A percentile compares a stretch with the other conserved stretches of the same genome.
These are phyloP conservation scores for Bombus huntii DNA, from an alignment of 1,140 invertebrate species.

Conservation along the genomic window DNA sequence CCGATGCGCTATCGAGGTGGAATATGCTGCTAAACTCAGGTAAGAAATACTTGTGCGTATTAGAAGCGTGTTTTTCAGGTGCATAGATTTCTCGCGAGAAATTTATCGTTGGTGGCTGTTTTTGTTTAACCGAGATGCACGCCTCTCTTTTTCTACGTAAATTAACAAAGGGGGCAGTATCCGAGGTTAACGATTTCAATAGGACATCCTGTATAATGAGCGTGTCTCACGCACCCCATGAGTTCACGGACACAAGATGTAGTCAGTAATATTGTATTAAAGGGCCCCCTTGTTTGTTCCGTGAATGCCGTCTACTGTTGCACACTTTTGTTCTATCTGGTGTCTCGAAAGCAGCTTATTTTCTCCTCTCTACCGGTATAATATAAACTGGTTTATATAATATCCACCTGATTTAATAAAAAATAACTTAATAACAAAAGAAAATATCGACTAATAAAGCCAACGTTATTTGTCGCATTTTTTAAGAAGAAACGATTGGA, in stretches of 20 bases:
- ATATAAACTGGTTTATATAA: too few relatives aligned
- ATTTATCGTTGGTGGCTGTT: neutral
- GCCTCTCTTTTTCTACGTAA: slow-evolving; percentile 36
- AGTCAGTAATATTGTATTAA: slow-evolving; percentile 72
- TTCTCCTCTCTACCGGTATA: neutral
- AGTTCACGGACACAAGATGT: slow-evolving; percentile 71
- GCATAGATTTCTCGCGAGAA: neutral
- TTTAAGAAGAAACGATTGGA: too few relatives aligned
- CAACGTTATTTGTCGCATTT: neutral
- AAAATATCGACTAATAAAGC: too few relatives aligned
- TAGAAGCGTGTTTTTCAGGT: neutral
- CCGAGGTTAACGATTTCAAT: slow-evolving; percentile 65
- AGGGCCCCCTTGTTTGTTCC: slow-evolving; percentile 70
- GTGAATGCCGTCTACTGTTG: slow-evolving; percentile 70
- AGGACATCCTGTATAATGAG: slow-evolving; percentile 66
- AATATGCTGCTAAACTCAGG: slow-evolving; percentile 98
- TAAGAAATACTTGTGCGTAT: slow-evolving; percentile 76
- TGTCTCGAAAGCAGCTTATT: slow-evolving; percentile 40
- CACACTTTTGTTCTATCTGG: slow-evolving; percentile 61
- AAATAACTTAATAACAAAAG: neutral
- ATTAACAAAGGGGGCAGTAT: slow-evolving; percentile 50
- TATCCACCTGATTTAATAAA: neutral
- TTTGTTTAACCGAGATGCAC: too few relatives aligned
- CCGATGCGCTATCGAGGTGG: slow-evolving; percentile 95
- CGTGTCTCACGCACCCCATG: slow-evolving; percentile 65